Evolutionary conservation across 2,113 vertebrate genomes (phyloP), one percentile per base, ranked within the genome.

Genomic region (Suncus etruscus): DNA sequence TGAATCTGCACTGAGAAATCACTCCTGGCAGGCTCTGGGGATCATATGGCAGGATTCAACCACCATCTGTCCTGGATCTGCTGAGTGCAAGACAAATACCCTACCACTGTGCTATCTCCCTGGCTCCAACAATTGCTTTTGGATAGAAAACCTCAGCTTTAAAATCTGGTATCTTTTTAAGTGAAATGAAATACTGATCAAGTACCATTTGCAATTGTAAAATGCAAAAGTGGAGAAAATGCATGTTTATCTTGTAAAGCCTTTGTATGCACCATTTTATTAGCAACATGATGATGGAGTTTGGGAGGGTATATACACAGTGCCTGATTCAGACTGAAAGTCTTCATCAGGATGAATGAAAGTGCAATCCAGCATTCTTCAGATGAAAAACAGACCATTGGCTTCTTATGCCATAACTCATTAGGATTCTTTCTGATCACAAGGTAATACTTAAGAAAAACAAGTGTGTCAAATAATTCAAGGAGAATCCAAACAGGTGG

Each of bases 371-470:
- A 91, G 93, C 81, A 91, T 50, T 51, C 70, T 93, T 47, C 83
- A 96, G 91, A 96, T 92, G 95, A 96, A 86, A 96, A 94, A 80
- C 92, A 96, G 88, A 92, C 93, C 83, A 10, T 51, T 7, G 77
- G 81, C 81, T 68, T 18, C 74, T 83, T 86, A 90, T 93, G 95
- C 66, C 92, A 73, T 83, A 66, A 81, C 92, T 94, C 95, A 96
- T 96, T 95, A 95, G 15, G 74, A 90, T 74, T 18, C 39, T 83
- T 94, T 96, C 80, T 96, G 93, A 96, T 97, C 96, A 93, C 54
- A 86, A n/a, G 10, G 32, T 29, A 74, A 88, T 87, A 86, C 68
- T 16, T 78, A 93, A 91, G 65, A 92, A 94, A 95, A 94, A 61
- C 39, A 69, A 39, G 22, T 51, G 82, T 80, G 51, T 39, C 92